These are phyloP conservation scores for Streblospio benedicti DNA, from an alignment of 1,140 invertebrate species.

Conservation along the genomic window DNA sequence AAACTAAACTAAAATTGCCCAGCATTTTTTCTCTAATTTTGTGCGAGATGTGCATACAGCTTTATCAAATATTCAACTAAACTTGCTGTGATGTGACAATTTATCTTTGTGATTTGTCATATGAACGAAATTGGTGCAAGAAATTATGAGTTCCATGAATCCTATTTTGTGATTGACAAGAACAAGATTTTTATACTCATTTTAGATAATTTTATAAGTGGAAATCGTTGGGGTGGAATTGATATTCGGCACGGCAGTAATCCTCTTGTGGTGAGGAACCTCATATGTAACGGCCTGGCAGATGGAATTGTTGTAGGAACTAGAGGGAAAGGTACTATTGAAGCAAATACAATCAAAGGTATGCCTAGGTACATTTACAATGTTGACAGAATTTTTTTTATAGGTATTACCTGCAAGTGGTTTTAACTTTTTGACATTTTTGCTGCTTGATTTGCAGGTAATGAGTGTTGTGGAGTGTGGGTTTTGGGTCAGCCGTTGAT, in stretches of 20 bases:
- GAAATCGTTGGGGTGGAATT: conserved; percentile 38
- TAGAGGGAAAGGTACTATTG: conserved; percentile 28
- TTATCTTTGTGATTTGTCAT: too few species aligned
- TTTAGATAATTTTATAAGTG: conserved; percentile 32
- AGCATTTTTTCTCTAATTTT: too few species aligned
- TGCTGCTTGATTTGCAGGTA: conserved; percentile 22
- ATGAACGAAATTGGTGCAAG: too few species aligned
- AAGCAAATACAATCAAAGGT: conserved; percentile 38
- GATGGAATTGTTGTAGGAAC: conserved; percentile 37
- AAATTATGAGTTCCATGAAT: too few species aligned
- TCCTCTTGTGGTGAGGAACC: conserved; percentile 29
- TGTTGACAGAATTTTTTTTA: too few species aligned
- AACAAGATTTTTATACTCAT: too few species aligned
- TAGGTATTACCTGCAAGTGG: neutral
- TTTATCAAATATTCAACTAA: too few species aligned
- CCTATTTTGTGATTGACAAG: too few species aligned
- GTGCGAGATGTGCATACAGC: too few species aligned
- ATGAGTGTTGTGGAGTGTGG: conserved; percentile 37
- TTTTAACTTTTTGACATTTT: neutral
- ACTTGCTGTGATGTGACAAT: too few species aligned
- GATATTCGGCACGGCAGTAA: conserved; percentile 34
- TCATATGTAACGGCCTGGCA: conserved; percentile 31
- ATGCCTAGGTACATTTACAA: too few species aligned
- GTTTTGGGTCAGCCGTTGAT: conserved; percentile 32
- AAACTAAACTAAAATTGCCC: too few species aligned